These are phyloP conservation scores for Calcarius ornatus DNA, from an alignment of 2,113 vertebrate species.

Conservation along the genomic window DNA sequence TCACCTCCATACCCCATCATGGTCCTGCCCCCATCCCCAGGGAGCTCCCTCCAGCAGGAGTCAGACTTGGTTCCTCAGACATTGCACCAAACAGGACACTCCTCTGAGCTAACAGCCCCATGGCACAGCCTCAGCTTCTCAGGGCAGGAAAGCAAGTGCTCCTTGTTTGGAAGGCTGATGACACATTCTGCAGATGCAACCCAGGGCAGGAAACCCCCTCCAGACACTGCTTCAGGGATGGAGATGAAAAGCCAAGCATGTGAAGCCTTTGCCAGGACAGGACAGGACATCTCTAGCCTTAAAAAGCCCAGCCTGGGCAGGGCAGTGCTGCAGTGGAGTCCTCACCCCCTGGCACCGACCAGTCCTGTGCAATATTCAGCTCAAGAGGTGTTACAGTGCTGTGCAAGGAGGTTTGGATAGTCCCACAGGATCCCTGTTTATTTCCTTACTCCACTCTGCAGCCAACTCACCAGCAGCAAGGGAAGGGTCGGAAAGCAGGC, in stretches of 20 bases:
- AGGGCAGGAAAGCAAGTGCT: not conserved
- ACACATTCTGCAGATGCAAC: not conserved
- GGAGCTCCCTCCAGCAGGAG: not conserved
- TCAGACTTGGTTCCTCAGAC: not conserved
- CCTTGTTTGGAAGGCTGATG: not conserved
- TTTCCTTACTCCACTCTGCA: constrained; percentile 32
- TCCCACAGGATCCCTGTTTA: constrained; percentile 24
- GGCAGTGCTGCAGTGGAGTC: not conserved
- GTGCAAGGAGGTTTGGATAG: not conserved
- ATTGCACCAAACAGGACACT: not conserved
- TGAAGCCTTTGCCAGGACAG: not conserved
- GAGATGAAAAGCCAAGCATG: not conserved
- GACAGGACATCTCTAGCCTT: not conserved
- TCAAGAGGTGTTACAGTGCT: not conserved
- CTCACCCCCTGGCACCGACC: not conserved
- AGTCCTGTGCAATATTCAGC: not conserved
- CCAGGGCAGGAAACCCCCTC: not conserved
- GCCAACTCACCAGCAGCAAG: constrained; percentile 16
- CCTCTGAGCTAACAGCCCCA: fast-evolving
- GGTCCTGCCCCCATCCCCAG: not conserved
- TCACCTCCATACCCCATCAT: not conserved
- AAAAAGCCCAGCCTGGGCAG: not conserved
- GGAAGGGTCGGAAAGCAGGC: not conserved
- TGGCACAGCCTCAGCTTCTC: not conserved
- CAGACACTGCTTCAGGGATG: not conserved